Evolutionary conservation across 2,113 vertebrate genomes (phyloP), one percentile per base, ranked within the genome.

Genomic region (Limnothrissa miodon): DNA sequence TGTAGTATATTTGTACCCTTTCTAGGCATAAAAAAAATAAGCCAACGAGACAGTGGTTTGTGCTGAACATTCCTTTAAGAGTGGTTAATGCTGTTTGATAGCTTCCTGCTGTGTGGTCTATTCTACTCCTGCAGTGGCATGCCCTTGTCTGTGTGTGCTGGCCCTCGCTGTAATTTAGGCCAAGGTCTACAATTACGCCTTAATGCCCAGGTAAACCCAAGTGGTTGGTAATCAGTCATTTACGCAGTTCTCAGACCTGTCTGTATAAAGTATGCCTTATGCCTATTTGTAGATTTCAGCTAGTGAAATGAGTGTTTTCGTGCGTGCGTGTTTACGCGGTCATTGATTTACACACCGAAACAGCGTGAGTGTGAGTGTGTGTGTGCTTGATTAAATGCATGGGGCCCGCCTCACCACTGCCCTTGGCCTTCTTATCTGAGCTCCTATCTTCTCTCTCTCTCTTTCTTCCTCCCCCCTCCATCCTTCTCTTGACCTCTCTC

Each of bases 151-250:
- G 15, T 19, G 36, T 62, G 53, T n/a, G 45, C 46, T 48, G 2
- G 48, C 78, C 13, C 39, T 21, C 9, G 23, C 29, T 83, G 83
- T 19, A 80, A 29, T 80, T 83, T 17, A 8, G 45, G 21, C 39
- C 53, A 66, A 36, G 25, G 8, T 29, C 17, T 81, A 39, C 70
- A 81, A 81, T 84, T 81, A 78, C 39, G 36, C 70, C 44, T 51
- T 84, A 25, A 78, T 70, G 80, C 45, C 56, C 53, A 48, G 59
- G 59, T 81, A 53, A 78, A 84, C 39, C 78, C 39, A 53, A 66
- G 56, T 59, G 45, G 66, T 29, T 78, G 51, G 21, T 80, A 9
- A 45, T 66, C 25, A 39, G 4, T 56, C 25, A 15, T 78, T 39
- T 11, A 15, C 33, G 59, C 23, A 36, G 74, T 48, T 53, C 51